phyloP scores from a whole-genome alignment of 2,888 invertebrate genomes.

The Anthoptus insignis region DNA sequence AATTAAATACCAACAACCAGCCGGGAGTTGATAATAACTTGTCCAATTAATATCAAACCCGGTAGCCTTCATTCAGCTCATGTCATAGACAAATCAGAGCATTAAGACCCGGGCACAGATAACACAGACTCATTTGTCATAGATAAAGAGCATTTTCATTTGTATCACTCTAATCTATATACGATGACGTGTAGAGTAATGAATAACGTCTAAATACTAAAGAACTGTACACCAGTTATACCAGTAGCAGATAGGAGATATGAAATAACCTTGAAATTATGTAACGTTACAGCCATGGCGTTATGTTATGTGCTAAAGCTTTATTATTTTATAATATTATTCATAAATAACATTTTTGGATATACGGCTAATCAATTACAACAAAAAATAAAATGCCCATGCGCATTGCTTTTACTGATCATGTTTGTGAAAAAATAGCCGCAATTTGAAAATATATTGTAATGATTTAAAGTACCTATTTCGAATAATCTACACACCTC shows the following conservation, averaged over 20 bases:
- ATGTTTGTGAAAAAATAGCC: too few species aligned
- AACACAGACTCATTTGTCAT: slow-evolving; percentile 67
- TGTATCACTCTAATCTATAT: slow-evolving; percentile 50
- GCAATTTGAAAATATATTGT: too few species aligned
- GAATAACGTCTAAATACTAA: slow-evolving; percentile 40
- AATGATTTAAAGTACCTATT: too few species aligned
- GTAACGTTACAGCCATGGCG: not conserved
- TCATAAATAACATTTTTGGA: too few species aligned
- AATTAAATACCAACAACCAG: slow-evolving; percentile 6
- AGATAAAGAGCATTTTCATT: slow-evolving; percentile 61
- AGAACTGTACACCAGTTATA: not conserved
- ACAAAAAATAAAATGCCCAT: too few species aligned
- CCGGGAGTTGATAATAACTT: slow-evolving; percentile 15
- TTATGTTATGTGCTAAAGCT: too few species aligned
- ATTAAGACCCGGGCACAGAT: slow-evolving; percentile 51
- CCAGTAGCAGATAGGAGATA: not conserved
- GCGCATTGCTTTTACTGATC: too few species aligned
- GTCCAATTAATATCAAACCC: slow-evolving; percentile 26
- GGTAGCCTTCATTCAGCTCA: slow-evolving; percentile 34
- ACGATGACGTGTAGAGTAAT: slow-evolving; percentile 50
- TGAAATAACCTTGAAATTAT: not conserved
- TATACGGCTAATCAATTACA: too few species aligned
- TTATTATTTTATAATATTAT: too few species aligned
- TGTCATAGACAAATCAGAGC: slow-evolving; percentile 35
- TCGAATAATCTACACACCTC: too few species aligned